Conservation (phyloP, 2,888 invertebrate genomes). For the Rhaphigaster nebulosa region DNA sequence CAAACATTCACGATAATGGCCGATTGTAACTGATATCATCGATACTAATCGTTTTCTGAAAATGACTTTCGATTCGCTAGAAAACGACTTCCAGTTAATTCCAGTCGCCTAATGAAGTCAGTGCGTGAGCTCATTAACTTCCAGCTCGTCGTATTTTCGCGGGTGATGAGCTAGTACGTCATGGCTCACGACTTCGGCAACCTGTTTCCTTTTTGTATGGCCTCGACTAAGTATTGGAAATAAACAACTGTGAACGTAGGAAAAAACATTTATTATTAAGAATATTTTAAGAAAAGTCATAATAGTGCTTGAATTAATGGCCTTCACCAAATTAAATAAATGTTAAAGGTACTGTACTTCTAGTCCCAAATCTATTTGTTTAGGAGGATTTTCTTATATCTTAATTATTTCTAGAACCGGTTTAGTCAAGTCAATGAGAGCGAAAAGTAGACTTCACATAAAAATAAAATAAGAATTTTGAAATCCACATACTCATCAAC, state of each 20-base stretch:
- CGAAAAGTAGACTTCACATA: too few species aligned
- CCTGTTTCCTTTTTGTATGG: background rate
- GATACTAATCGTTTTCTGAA: background rate
- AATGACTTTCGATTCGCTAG: background rate
- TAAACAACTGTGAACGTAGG: background rate
- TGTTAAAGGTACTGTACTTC: too few species aligned
- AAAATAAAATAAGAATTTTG: too few species aligned
- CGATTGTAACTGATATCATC: conserved; percentile 7
- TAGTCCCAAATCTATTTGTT: too few species aligned
- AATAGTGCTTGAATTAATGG: background rate
- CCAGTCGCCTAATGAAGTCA: conserved; percentile 41
- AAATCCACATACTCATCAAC: too few species aligned
- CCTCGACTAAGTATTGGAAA: background rate
- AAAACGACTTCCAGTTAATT: conserved; percentile 39
- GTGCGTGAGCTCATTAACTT: conserved; percentile 37
- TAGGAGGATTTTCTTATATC: too few species aligned
- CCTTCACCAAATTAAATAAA: too few species aligned
- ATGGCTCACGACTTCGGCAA: background rate
- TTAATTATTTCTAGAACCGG: too few species aligned
- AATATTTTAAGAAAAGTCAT: too few species aligned
- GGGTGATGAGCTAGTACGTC: background rate
- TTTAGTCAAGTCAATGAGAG: too few species aligned
- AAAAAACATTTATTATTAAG: background rate
- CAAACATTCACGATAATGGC: background rate
- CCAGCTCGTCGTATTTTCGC: background rate